A percentile compares a stretch with the other conserved stretches of the same genome.
phyloP scores from a whole-genome alignment of 2,888 invertebrate genomes.

The Hetaerina titia region DNA sequence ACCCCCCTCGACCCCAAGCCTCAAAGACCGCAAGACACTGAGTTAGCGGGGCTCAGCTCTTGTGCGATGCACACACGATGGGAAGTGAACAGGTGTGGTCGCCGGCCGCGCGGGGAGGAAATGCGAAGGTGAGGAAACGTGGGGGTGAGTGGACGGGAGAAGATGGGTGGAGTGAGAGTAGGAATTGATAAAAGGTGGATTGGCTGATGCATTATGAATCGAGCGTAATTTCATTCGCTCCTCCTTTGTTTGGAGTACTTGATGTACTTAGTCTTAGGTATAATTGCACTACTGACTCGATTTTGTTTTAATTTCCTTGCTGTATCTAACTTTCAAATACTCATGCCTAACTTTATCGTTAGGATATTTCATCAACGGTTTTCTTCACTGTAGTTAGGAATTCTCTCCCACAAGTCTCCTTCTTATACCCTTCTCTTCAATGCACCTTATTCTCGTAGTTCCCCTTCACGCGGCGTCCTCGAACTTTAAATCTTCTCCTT shows the following conservation, averaged over 20 bases:
- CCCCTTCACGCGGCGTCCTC: no score
- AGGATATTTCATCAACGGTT: no score
- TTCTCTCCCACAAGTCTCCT: no score
- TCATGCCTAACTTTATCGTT: no score
- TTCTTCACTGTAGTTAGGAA: no score
- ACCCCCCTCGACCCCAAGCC: slow-evolving; percentile 26
- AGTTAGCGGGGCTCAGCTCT: slow-evolving; percentile 39
- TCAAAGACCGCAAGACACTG: slow-evolving; percentile 7
- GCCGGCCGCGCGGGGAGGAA: neutral
- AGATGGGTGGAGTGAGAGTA: neutral
- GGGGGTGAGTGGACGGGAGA: neutral
- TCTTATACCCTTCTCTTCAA: no score
- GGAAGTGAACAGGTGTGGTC: slow-evolving; percentile 64
- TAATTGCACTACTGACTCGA: no score
- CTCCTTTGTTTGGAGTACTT: neutral
- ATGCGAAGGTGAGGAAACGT: neutral
- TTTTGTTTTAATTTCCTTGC: no score
- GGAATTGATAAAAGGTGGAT: neutral
- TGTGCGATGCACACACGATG: slow-evolving; percentile 46
- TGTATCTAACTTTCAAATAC: no score
- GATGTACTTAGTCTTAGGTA: no score
- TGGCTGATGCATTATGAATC: neutral
- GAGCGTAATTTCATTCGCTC: neutral
- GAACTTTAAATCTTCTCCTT: no score
- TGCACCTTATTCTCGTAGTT: no score